These are phyloP conservation scores for Mystacornis crossleyi DNA, from an alignment of 2,113 vertebrate genomes.

Conservation along the genomic window DNA sequence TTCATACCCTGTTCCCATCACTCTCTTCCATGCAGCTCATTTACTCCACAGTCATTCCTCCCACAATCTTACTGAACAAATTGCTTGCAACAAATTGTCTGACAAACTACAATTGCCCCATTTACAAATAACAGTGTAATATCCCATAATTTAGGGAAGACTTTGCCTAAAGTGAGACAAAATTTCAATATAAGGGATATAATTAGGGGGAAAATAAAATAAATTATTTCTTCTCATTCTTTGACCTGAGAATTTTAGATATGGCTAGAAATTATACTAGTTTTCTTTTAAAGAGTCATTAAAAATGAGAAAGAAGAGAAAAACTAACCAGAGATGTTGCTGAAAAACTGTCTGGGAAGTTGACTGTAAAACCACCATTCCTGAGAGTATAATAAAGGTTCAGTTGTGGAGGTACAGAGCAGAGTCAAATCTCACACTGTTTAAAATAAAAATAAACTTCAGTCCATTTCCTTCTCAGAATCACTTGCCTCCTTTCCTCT, in stretches of 20 bases:
- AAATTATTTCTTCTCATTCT: background rate
- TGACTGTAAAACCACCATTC: background rate
- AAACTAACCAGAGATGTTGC: background rate
- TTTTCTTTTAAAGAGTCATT: background rate
- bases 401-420: background rate
- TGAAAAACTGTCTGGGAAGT: background rate
- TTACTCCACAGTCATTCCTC: background rate
- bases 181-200: background rate
- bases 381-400: background rate
- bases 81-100: background rate
- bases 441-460: constrained; percentile 24
- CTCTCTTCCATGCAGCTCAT: background rate
- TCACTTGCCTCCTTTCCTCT: background rate
- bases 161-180: background rate
- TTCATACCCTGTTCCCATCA: background rate
- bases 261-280: background rate
- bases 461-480: constrained; percentile 8
- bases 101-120: background rate
- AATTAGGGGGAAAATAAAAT: background rate
- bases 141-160: background rate
- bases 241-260: background rate
- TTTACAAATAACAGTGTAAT: background rate
- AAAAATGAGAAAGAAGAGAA: background rate
- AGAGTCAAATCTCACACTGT: background rate
- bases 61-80: background rate